Percentiles rank a stretch among this genome's conserved stretches.
These are phyloP conservation scores for Scrobipalpa costella DNA, from an alignment of 2,888 invertebrate species.

Conservation along the genomic window DNA sequence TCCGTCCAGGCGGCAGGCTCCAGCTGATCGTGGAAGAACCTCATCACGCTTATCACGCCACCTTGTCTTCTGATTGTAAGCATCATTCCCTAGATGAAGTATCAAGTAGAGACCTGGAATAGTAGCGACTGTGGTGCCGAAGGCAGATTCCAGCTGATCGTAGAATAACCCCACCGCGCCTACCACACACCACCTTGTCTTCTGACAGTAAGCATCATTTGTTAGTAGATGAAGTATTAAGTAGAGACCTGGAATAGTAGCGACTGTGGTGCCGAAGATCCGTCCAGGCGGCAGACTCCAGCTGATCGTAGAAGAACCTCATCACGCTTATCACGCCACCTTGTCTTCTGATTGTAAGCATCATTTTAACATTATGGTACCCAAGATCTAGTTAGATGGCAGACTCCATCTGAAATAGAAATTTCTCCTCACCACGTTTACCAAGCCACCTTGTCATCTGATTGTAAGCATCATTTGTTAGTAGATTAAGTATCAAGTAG, in stretches of 20 bases:
- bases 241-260: no score
- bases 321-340: conserved; percentile 65
- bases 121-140: no score
- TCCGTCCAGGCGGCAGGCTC: conserved; percentile 73
- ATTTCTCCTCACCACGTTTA: no score
- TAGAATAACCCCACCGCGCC: no score
- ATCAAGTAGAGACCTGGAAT: background rate
- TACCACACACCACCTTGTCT: no score
- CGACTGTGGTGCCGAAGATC: conserved; percentile 81
- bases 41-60: conserved; percentile 67
- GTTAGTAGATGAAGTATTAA: no score
- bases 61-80: conserved; percentile 61
- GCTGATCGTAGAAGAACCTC: conserved; percentile 78
- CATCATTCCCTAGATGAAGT: background rate
- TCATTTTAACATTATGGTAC: background rate
- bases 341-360: conserved; percentile 58
- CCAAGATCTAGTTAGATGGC: background rate
- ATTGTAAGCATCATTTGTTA: background rate
- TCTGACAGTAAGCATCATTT: no score
- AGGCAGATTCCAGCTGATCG: no score
- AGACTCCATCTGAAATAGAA: no score
- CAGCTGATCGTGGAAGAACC: conserved; percentile 79
- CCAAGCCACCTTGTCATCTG: background rate
- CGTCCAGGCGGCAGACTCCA: conserved; percentile 74
- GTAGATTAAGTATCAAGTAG: conserved; percentile 32